Percentiles rank a stretch among this genome's conserved stretches.
phyloP scores from a whole-genome alignment of 2,113 vertebrate genomes.

The Synchiropus splendidus region DNA sequence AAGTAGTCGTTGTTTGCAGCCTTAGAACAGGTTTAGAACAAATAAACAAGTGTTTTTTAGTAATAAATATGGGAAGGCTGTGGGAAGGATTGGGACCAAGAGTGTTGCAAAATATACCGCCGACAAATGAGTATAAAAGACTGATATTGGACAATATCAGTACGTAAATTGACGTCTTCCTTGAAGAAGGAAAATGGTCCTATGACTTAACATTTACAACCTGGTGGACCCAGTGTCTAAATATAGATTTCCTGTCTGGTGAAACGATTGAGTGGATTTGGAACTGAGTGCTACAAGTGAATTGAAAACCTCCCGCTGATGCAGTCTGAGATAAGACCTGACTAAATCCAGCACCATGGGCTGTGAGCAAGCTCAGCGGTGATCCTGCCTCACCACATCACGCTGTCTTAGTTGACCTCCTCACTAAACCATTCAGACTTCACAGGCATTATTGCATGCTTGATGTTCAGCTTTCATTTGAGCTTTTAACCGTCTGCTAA shows the following conservation, averaged over 20 bases:
- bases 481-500: slow-evolving; percentile 13
- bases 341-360: slow-evolving; percentile 6
- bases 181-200: too few species aligned
- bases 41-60: too few species aligned
- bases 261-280: slow-evolving; percentile 17
- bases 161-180: too few species aligned
- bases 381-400: slow-evolving; percentile 14
- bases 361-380: too few species aligned
- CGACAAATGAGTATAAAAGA: too few species aligned
- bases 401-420: slow-evolving; percentile 16
- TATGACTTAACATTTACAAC: too few species aligned
- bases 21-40: too few species aligned
- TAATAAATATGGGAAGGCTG: too few species aligned
- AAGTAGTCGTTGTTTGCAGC: too few species aligned
- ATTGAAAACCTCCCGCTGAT: slow-evolving; percentile 24
- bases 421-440: slow-evolving; percentile 17
- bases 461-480: slow-evolving; percentile 11
- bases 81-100: too few species aligned
- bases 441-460: slow-evolving; percentile 2
- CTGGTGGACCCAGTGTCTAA: not conserved
- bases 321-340: slow-evolving; percentile 16
- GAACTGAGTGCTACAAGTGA: slow-evolving; percentile 29
- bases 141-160: too few species aligned
- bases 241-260: slow-evolving; percentile 12
- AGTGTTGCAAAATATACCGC: too few species aligned